Conservation (phyloP, 2,797 vertebrate species). For the Denticeps clupeoides region DNA sequence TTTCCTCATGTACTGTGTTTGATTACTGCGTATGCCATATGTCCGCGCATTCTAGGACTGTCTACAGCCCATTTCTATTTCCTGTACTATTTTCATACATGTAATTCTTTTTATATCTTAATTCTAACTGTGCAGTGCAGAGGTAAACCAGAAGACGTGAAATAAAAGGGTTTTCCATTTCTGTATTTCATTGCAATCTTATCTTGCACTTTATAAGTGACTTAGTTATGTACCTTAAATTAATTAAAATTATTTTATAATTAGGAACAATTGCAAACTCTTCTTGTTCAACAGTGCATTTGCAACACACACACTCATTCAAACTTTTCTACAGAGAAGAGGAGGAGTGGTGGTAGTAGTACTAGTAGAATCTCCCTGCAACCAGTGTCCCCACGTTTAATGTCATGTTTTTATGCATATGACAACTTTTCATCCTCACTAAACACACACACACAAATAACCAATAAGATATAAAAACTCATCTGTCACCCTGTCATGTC, state of each 20-base stretch:
- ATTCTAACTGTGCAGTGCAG: slow-evolving; percentile 41
- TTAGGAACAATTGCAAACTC: slow-evolving; percentile 22
- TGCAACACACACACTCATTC: too few species aligned
- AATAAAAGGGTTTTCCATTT: slow-evolving; percentile 53
- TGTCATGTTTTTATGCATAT: too few species aligned
- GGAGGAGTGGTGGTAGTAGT: too few species aligned
- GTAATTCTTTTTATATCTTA: slow-evolving; percentile 45
- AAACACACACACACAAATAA: too few species aligned
- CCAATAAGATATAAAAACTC: too few species aligned
- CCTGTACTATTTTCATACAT: slow-evolving; percentile 42
- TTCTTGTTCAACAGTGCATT: too few species aligned
- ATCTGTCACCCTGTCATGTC: too few species aligned
- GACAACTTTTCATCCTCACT: too few species aligned
- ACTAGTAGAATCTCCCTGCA: too few species aligned
- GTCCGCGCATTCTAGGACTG: slow-evolving; percentile 23
- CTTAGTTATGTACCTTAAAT: slow-evolving; percentile 51
- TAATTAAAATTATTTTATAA: slow-evolving; percentile 58
- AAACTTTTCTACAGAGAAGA: not conserved
- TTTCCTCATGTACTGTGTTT: slow-evolving; percentile 40
- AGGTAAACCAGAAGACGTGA: slow-evolving; percentile 31
- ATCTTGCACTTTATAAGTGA: slow-evolving; percentile 58
- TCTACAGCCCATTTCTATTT: slow-evolving; percentile 31
- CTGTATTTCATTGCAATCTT: slow-evolving; percentile 42
- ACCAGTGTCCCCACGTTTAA: too few species aligned
- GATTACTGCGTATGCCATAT: slow-evolving; percentile 21